A percentile compares a stretch with the other conserved stretches of the same genome.
phyloP scores from a whole-genome alignment of 2,888 invertebrate species.

The Drosophila macrothrix region DNA sequence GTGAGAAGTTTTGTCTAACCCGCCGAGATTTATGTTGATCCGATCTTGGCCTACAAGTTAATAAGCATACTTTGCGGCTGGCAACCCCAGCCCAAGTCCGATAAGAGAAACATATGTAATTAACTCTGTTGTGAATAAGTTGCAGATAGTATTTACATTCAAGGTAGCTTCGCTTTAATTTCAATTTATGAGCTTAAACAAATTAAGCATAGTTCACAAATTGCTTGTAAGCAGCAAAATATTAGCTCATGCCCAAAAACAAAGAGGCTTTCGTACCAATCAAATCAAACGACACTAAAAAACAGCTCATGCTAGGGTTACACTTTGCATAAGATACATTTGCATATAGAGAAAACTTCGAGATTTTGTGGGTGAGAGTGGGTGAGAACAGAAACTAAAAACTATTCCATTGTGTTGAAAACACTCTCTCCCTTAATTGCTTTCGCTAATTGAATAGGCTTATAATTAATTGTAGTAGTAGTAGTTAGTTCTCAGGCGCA shows the following conservation, averaged over 20 bases:
- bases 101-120: background rate
- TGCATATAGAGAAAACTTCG: slow-evolving; percentile 24
- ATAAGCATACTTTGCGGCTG: slow-evolving; percentile 14
- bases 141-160: background rate
- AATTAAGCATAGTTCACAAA: background rate
- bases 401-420: slow-evolving; percentile 32
- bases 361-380: slow-evolving; percentile 4
- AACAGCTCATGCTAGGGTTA: background rate
- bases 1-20: slow-evolving; percentile 17
- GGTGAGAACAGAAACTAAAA: slow-evolving; percentile 30
- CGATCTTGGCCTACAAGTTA: slow-evolving; percentile 13
- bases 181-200: background rate
- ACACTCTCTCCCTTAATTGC: slow-evolving; percentile 26
- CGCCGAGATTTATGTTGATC: slow-evolving; percentile 39
- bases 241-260: background rate
- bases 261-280: background rate
- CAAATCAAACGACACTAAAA: background rate
- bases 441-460: slow-evolving; percentile 56
- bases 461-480: slow-evolving; percentile 35
- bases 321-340: slow-evolving; percentile 15
- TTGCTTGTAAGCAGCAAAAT: background rate
- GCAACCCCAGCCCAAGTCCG: background rate
- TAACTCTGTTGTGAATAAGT: background rate
- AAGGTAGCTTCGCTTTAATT: background rate
- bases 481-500: slow-evolving; percentile 17